A percentile compares a stretch with the other conserved stretches of the same genome.
phyloP scores from a whole-genome alignment of 2,113 vertebrate species.

The Halichoerus grypus region DNA sequence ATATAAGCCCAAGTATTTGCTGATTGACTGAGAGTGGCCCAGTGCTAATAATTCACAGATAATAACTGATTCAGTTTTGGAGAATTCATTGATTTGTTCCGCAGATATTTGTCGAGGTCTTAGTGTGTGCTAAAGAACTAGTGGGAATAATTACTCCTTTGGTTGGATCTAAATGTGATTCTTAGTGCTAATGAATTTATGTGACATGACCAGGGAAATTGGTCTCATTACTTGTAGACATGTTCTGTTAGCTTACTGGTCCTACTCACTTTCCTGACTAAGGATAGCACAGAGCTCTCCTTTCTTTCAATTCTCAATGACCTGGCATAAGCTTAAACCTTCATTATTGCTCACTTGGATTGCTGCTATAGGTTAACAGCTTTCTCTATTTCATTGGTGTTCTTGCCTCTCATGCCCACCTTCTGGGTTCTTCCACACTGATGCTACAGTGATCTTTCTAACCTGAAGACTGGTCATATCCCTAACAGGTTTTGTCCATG shows the following conservation, averaged over 20 bases:
- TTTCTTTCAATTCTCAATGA: neutral
- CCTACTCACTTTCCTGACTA: neutral
- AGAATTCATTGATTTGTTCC: neutral
- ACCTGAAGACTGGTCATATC: neutral
- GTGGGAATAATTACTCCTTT: neutral
- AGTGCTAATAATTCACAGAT: neutral
- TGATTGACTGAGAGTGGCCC: neutral
- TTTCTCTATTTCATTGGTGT: neutral
- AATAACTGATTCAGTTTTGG: conserved; percentile 9
- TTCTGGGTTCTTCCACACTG: neutral
- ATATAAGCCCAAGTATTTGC: conserved; percentile 53
- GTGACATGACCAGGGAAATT: neutral
- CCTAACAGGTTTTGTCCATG: neutral
- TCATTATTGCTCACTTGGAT: neutral
- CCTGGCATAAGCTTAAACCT: neutral
- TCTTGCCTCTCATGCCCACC: neutral
- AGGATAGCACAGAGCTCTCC: neutral
- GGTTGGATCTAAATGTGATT: conserved; percentile 4
- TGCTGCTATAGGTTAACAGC: neutral
- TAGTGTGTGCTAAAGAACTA: neutral
- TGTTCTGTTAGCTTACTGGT: neutral
- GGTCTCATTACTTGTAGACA: neutral
- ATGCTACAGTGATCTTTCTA: neutral
- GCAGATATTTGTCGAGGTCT: neutral
- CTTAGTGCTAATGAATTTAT: neutral